phyloP scores from a whole-genome alignment of 2,888 invertebrate species.

The Julus scanicus region DNA sequence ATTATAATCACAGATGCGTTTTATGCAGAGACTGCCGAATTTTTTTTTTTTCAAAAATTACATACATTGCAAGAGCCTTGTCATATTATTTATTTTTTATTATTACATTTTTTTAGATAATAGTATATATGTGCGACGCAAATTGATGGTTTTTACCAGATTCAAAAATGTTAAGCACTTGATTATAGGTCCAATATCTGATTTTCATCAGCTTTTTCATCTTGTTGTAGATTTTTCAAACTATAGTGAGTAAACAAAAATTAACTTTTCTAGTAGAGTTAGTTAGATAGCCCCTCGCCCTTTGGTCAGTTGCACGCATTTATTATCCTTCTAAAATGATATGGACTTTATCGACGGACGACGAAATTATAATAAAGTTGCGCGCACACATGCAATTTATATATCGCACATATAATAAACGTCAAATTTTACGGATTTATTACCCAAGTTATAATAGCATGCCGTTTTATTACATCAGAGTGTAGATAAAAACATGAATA shows the following conservation, averaged over 20 bases:
- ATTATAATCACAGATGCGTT: no score
- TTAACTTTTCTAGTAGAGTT: no score
- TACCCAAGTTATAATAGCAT: neutral
- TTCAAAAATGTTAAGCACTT: neutral
- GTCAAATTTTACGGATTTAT: slow-evolving; percentile 40
- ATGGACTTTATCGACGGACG: neutral
- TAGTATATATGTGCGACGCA: neutral
- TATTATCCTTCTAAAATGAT: neutral
- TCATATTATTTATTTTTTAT: no score
- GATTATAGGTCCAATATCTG: neutral
- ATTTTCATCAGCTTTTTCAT: neutral
- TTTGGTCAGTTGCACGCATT: neutral
- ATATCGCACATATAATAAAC: slow-evolving; percentile 25
- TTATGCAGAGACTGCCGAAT: no score
- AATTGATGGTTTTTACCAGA: neutral
- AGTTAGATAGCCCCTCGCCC: neutral
- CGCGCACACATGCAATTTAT: neutral
- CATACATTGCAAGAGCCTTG: no score
- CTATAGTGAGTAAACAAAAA: neutral
- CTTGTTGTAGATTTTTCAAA: neutral
- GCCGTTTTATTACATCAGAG: neutral
- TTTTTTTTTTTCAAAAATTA: no score
- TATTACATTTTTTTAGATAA: neutral
- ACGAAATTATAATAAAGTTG: neutral
- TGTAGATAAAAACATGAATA: neutral